These are phyloP conservation scores for Cervus canadensis DNA, from an alignment of 2,113 vertebrate species.

Conservation along the genomic window DNA sequence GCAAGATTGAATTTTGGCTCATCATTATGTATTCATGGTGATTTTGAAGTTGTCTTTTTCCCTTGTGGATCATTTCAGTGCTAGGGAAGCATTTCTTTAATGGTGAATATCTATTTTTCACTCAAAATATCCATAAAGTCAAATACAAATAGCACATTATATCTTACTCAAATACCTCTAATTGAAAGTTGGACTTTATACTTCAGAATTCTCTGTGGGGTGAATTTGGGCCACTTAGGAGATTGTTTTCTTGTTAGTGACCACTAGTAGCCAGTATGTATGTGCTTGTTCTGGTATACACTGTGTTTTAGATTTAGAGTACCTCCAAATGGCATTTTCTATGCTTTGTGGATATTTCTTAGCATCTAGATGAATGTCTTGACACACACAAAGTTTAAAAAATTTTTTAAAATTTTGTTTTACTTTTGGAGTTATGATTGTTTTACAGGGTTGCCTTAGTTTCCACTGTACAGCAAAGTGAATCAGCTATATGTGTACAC, in stretches of 20 bases:
- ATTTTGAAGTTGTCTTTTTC: constrained; percentile 47
- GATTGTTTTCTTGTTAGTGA: neutral
- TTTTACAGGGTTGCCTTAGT: neutral
- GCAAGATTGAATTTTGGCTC: neutral
- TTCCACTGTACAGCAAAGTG: neutral
- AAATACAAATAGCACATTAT: neutral
- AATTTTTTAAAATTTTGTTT: neutral
- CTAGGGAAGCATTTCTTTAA: constrained; percentile 18
- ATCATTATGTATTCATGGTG: neutral
- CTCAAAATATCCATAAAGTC: neutral
- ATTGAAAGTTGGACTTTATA: neutral
- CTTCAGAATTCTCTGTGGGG: neutral
- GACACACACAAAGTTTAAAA: neutral
- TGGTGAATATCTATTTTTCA: neutral
- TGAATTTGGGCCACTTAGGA: neutral
- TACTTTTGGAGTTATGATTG: neutral
- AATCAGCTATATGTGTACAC: neutral
- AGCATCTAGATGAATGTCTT: neutral
- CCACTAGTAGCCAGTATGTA: fast-evolving
- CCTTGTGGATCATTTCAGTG: neutral
- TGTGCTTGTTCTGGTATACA: neutral
- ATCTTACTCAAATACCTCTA: neutral
- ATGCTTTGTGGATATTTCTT: neutral
- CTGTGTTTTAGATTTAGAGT: neutral
- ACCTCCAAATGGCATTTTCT: neutral